phyloP scores from a whole-genome alignment of 2,888 invertebrate genomes.

The Sinohyriopsis cumingii region DNA sequence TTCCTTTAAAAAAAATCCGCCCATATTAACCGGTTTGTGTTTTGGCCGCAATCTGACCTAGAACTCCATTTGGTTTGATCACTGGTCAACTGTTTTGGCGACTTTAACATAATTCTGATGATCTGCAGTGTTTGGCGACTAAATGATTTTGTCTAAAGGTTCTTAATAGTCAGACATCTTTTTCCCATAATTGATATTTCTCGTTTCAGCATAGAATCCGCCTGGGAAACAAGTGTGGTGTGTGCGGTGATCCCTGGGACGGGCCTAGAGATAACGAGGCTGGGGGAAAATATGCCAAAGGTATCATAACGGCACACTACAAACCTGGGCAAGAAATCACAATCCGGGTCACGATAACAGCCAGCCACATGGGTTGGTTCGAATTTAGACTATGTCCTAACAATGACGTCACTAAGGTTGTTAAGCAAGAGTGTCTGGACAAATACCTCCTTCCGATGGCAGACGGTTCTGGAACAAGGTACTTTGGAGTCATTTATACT shows the following conservation, averaged over 20 bases:
- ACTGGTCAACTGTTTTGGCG: too few relatives aligned
- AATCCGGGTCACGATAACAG: constrained; percentile 52
- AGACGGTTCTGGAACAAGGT: constrained; percentile 33
- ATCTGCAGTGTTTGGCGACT: too few relatives aligned
- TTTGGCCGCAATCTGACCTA: too few relatives aligned
- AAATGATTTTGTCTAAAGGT: too few relatives aligned
- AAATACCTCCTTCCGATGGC: constrained; percentile 31
- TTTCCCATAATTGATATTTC: too few relatives aligned
- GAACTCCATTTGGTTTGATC: too few relatives aligned
- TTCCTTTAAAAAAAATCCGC: too few relatives aligned
- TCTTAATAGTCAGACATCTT: too few relatives aligned
- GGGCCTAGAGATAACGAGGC: constrained; percentile 66
- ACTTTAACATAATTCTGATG: too few relatives aligned
- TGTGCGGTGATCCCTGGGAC: constrained; percentile 88
- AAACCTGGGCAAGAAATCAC: constrained; percentile 58
- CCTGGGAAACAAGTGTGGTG: constrained; percentile 81
- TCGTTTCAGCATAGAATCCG: not conserved
- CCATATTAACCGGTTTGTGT: too few relatives aligned
- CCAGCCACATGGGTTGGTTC: constrained; percentile 63
- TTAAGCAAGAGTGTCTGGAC: constrained; percentile 58
- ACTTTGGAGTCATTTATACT: not conserved
- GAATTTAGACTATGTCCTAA: constrained; percentile 65
- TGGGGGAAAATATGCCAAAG: constrained; percentile 68
- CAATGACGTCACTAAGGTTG: constrained; percentile 39
- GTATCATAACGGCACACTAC: constrained; percentile 65